Evolutionary conservation across 2,888 invertebrate species (phyloP).

Genomic region (Apodemia duryi): DNA sequence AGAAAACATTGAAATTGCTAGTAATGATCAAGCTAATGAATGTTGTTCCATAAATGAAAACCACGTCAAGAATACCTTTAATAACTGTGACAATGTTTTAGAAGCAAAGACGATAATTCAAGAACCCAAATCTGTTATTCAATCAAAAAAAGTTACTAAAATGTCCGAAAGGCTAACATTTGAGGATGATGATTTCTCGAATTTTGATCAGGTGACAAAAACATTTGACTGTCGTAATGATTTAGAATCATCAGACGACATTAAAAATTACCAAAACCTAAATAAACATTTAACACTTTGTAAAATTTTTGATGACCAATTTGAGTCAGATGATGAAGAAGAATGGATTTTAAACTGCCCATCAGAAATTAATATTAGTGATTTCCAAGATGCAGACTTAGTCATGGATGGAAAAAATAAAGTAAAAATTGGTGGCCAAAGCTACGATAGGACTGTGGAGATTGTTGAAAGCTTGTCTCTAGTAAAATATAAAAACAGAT

Average conservation of each 20-base stretch:
- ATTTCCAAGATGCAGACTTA: constrained; percentile 41
- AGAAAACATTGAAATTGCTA: constrained; percentile 13
- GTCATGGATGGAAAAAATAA: constrained; percentile 49
- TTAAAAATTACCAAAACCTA: constrained; percentile 35
- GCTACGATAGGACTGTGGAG: constrained; percentile 45
- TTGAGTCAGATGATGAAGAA: constrained; percentile 50
- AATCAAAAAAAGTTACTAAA: constrained; percentile 31
- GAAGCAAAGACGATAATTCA: neutral
- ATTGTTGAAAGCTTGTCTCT: constrained; percentile 36
- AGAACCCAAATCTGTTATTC: constrained; percentile 9
- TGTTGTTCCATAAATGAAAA: neutral
- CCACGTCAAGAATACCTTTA: neutral
- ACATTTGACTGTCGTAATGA: constrained; percentile 18
- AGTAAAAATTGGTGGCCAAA: constrained; percentile 51
- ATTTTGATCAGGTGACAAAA: constrained; percentile 28
- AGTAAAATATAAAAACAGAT: constrained; percentile 35
- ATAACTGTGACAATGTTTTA: neutral
- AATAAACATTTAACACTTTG: constrained; percentile 22
- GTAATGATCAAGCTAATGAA: neutral
- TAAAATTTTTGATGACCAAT: constrained; percentile 27
- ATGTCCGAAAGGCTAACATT: constrained; percentile 52
- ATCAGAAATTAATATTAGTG: constrained; percentile 41
- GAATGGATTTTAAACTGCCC: constrained; percentile 58
- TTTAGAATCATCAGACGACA: constrained; percentile 40
- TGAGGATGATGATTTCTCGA: constrained; percentile 45